phyloP scores from a whole-genome alignment of 2,113 vertebrate genomes.

The Scolopax mira region DNA sequence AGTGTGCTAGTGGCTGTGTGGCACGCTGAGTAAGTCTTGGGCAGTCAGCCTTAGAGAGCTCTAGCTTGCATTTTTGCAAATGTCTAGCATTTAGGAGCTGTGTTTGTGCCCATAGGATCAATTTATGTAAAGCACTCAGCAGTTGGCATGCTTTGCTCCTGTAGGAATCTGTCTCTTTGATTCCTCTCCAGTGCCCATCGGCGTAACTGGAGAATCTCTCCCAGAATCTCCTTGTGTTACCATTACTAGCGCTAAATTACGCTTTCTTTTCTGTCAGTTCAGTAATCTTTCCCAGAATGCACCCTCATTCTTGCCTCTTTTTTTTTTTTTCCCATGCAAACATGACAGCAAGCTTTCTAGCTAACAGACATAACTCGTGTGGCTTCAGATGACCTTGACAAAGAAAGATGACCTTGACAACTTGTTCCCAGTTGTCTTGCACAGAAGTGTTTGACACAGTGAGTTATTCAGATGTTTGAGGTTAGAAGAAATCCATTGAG shows the following conservation, averaged over 20 bases:
- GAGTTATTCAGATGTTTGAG: not conserved
- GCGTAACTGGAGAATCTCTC: not conserved
- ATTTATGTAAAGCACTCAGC: not conserved
- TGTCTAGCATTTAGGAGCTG: not conserved
- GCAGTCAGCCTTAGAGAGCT: not conserved
- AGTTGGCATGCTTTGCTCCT: not conserved
- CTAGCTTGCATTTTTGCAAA: not conserved
- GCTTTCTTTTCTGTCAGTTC: not conserved
- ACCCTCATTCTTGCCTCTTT: not conserved
- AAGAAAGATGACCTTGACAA: not conserved
- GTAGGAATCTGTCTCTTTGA: not conserved
- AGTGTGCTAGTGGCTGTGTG: not conserved
- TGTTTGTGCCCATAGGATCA: not conserved
- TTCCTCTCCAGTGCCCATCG: not conserved
- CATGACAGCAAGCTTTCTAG: not conserved
- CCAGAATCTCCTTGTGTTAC: not conserved
- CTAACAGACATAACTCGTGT: accelerated
- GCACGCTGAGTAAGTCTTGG: accelerated
- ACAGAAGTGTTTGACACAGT: not conserved
- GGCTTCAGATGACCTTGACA: not conserved
- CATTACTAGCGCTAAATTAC: not conserved
- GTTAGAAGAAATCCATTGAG: not conserved
- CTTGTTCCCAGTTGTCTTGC: not conserved
- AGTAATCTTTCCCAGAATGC: not conserved
- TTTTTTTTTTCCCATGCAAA: not conserved